Percentiles rank a stretch among this genome's conserved stretches.
phyloP scores from a whole-genome alignment of 2,888 invertebrate genomes.

The Erebia aethiops region DNA sequence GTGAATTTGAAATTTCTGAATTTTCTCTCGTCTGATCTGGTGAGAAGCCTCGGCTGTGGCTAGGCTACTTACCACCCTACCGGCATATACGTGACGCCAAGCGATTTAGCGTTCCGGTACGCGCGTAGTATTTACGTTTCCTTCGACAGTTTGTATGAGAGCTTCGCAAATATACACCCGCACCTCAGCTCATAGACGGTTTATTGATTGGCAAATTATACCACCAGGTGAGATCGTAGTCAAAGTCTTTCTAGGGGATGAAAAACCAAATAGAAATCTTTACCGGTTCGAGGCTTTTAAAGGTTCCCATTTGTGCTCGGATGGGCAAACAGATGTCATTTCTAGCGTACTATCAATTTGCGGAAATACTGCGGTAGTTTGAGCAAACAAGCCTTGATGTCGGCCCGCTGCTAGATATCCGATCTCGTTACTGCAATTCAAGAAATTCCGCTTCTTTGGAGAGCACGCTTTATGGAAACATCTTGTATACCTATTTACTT shows the following conservation, averaged over 20 bases:
- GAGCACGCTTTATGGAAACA: not conserved
- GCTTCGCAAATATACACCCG: no score
- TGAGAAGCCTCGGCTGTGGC: no score
- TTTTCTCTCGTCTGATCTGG: no score
- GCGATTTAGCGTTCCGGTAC: no score
- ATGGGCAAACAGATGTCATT: slow-evolving; percentile 31
- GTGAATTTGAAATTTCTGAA: no score
- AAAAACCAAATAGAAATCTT: slow-evolving; percentile 7
- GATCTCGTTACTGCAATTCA: slow-evolving; percentile 45
- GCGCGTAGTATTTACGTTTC: no score
- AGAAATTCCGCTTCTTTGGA: slow-evolving; percentile 16
- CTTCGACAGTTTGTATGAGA: no score
- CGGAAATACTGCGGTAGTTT: slow-evolving; percentile 45
- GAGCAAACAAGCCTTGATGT: slow-evolving; percentile 55
- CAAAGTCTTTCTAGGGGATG: not conserved
- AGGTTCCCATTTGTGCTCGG: slow-evolving; percentile 18
- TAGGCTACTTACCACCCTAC: no score
- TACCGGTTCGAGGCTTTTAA: slow-evolving; percentile 25
- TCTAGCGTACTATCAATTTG: slow-evolving; percentile 35
- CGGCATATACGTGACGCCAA: no score
- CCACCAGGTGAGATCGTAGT: no score
- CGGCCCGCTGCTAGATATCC: slow-evolving; percentile 46
- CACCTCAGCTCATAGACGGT: no score
- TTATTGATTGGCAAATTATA: no score
- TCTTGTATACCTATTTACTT: not conserved